Evolutionary conservation across 2,888 invertebrate species (phyloP).

Genomic region (Seira ritae): DNA sequence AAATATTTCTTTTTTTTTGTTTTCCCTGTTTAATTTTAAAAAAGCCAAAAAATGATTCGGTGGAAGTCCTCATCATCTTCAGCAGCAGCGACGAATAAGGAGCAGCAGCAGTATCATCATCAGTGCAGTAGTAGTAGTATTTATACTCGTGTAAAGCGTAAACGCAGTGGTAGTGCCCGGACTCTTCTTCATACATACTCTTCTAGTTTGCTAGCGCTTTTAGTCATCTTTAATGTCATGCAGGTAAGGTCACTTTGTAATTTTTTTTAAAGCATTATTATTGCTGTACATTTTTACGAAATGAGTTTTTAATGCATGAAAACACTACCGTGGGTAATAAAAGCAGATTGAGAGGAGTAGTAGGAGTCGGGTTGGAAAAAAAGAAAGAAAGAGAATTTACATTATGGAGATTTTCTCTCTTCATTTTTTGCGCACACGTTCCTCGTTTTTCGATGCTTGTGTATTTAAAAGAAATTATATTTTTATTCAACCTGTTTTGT

Average conservation of each 20-base stretch:
- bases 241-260: conserved; percentile 62
- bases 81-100: conserved; percentile 10
- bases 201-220: conserved; percentile 47
- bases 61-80: conserved; percentile 31
- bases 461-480: conserved; percentile 42
- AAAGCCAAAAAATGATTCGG: conserved; percentile 59
- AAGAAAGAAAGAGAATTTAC: not conserved
- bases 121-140: not conserved
- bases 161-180: not conserved
- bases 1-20: conserved; percentile 41
- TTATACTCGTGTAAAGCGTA: not conserved
- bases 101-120: conserved; percentile 26
- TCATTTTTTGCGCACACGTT: conserved; percentile 26
- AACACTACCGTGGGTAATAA: conserved; percentile 52
- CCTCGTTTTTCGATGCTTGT: not conserved
- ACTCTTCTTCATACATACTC: conserved; percentile 2
- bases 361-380: not conserved
- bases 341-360: conserved; percentile 30
- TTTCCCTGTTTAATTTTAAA: conserved; percentile 18
- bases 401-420: conserved; percentile 3
- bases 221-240: conserved; percentile 61
- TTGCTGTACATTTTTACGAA: conserved; percentile 44
- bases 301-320: conserved; percentile 34
- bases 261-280: conserved; percentile 28
- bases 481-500: conserved; percentile 36